Evolutionary conservation across 2,797 vertebrate species (phyloP), one percentile per base, ranked within the genome.

Genomic region (Liasis olivaceus): DNA sequence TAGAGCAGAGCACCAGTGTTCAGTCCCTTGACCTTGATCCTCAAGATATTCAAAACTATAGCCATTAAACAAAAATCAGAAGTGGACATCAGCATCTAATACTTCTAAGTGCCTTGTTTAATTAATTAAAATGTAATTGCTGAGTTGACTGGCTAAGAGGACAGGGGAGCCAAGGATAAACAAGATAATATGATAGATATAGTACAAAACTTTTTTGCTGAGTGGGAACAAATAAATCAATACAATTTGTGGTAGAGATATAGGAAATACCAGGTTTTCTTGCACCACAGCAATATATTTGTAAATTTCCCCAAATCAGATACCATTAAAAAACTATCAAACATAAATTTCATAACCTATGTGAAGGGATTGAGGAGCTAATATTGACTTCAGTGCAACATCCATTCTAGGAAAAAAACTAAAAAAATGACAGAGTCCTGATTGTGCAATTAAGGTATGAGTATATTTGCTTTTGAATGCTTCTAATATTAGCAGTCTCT

Each of bases 181-280:
- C 7, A 94, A 84, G 36, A 51, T 69, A 89, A 62, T 51, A 26
- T 90, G 69, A 92, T 94, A 1, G 64, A 5, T 12, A n/a, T 24
- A 72, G 28, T 54, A 87, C 36, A 93, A 95, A 96, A 89, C n/a
- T 90, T 0, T 91, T 91, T 94, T 95, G 31, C 92, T 91, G 62
- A 96, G 69, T 96, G 51, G 90, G 96, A 95, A 93, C 77, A 95
- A 95, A 66, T 94, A 14, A 94, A 92, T 94, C 51, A 66, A 8
- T 94, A 59, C 11, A 91, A 84, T 94, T 59, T 92, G 26, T 96
- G 54, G 8, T 91, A 92, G 92, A 92, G 28, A 62, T 93, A 11
- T 12, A 77, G 62, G 54, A 91, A 95, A 92, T 20, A 28, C 26
- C 85, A 81, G 87, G 20, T 92, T 96, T 93, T 96, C 91, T 89